Evolutionary conservation across 2,888 invertebrate species (phyloP), one percentile per base, ranked within the genome.

Genomic region (Nebria brevicollis): DNA sequence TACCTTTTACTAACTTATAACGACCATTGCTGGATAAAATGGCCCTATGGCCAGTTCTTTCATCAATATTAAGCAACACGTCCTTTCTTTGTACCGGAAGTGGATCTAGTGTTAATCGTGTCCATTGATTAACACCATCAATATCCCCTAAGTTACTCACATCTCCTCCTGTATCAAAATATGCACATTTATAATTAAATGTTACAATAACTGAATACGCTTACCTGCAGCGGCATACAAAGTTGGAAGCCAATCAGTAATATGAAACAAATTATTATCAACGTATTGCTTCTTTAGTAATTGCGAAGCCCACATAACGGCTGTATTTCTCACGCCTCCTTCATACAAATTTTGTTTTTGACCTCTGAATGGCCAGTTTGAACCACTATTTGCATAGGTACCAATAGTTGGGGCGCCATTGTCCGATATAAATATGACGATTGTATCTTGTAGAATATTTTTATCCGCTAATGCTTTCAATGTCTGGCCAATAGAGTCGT

Each of bases 381-480:
- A 95, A 10, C 93, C 95, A 74, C 92, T 92, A 88, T 96, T 97
- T 75, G 91, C 87, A 25, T 77, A 72, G 34, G 64, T 20, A 73
- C 90, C 85, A 0, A 95, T 96, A 0, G 95, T 94, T 75, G 95
- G 95, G 0, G 94, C 96, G 0, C 97, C 97, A 87, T 98, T 98
- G 87, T 98, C 98, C 13, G 96, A 94, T 84, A 95, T 92, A 87
- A 98, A 98, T 0, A 96, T 88, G 77, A 98, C 91, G 73, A 98
- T 92, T 0, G 96, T 95, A 87, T 97, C 94, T 72, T 95, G 90
- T 83, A 97, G 89, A 89, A 97, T 94, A 1, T 91, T 90, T 82
- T 92, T 92, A 0, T 91, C 87, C 76, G 92, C 90, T 77, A 98
- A 89, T 6, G 95, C 93, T 20, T 20, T 20, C 20, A 20, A 20